A percentile compares a stretch with the other conserved stretches of the same genome.
phyloP scores from a whole-genome alignment of 2,888 invertebrate species.

The Mesochorus sp. region DNA sequence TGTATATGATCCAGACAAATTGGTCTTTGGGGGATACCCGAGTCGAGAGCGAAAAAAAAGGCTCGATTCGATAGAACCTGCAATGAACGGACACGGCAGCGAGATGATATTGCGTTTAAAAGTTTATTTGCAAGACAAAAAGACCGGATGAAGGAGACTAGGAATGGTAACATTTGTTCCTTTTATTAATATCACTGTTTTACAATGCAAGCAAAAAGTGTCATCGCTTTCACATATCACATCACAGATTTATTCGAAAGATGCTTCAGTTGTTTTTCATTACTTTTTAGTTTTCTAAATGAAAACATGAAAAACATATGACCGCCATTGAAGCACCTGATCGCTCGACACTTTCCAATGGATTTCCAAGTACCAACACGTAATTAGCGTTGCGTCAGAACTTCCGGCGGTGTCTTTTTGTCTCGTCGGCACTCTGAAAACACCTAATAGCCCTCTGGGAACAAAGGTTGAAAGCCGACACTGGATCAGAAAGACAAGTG shows the following conservation, averaged over 20 bases:
- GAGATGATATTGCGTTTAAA: constrained; percentile 18
- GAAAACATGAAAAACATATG: constrained; percentile 18
- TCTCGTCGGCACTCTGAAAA: constrained; percentile 29
- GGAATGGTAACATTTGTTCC: not conserved
- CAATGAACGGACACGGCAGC: constrained; percentile 32
- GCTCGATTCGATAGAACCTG: constrained; percentile 24
- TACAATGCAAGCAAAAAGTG: not conserved
- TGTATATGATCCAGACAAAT: constrained; percentile 77
- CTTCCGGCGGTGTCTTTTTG: not conserved
- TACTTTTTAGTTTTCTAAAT: constrained; percentile 9
- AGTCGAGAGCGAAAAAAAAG: constrained; percentile 52
- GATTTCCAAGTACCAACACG: constrained; percentile 52
- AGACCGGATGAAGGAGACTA: constrained; percentile 2
- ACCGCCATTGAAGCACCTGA: constrained; percentile 1
- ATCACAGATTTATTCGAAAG: constrained; percentile 9
- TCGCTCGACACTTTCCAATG: constrained; percentile 20
- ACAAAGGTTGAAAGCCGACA: constrained; percentile 55
- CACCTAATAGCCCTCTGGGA: constrained; percentile 44
- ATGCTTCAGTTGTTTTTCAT: not conserved
- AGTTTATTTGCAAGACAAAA: not conserved
- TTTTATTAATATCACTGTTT: not conserved
- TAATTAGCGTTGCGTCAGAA: constrained; percentile 47
- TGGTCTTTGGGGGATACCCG: constrained; percentile 69
- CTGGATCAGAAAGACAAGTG: constrained; percentile 51
- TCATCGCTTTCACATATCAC: not conserved